These are phyloP conservation scores for Cephalotes varians DNA, from an alignment of 2,888 invertebrate species.

Conservation along the genomic window DNA sequence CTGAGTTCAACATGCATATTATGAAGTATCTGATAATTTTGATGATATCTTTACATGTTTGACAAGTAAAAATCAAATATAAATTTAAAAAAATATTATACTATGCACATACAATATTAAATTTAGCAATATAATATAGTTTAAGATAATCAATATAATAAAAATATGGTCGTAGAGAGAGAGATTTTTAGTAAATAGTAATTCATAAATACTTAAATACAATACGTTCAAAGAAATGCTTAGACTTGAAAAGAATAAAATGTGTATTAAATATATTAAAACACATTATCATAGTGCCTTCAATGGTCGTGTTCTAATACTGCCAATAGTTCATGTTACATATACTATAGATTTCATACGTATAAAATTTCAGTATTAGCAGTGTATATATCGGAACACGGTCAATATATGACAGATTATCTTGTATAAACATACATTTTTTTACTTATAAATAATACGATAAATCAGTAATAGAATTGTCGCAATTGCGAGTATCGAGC, in stretches of 20 bases:
- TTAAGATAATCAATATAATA: not conserved
- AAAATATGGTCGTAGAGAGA: not conserved
- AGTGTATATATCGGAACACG: too few species aligned
- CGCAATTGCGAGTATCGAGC: constrained; percentile 22
- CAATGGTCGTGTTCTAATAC: too few species aligned
- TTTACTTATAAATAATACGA: not conserved
- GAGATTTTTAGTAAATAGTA: not conserved
- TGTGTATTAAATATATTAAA: not conserved
- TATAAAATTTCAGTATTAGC: too few species aligned
- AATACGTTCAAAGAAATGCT: not conserved
- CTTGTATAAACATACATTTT: not conserved
- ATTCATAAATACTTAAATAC: not conserved
- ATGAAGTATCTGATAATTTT: not conserved
- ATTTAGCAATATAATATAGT: not conserved
- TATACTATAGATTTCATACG: too few species aligned
- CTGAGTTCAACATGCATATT: not conserved
- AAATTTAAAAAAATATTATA: not conserved
- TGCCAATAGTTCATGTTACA: too few species aligned
- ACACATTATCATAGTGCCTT: not conserved
- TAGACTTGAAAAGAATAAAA: not conserved
- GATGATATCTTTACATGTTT: not conserved
- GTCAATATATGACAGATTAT: not conserved
- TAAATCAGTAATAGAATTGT: constrained; percentile 27
- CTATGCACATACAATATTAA: not conserved
- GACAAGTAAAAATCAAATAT: not conserved